phyloP scores from a whole-genome alignment of 1,140 invertebrate species.

The Drosophila kohkoa region DNA sequence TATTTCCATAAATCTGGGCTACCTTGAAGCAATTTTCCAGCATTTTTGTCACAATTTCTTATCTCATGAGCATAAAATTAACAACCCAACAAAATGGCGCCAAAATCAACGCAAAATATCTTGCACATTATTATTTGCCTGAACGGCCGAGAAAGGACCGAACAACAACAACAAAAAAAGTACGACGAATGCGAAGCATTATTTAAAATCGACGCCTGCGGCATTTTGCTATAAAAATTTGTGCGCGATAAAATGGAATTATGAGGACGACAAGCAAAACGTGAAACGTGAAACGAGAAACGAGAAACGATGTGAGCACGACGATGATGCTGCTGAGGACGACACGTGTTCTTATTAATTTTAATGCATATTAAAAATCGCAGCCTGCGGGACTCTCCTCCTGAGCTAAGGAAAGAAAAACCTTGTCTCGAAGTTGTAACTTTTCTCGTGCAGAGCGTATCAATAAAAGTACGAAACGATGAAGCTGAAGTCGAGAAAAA shows the following conservation, averaged over 20 bases:
- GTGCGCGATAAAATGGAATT: slow-evolving; percentile 81
- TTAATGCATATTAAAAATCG: slow-evolving; percentile 83
- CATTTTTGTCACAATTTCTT: slow-evolving; percentile 78
- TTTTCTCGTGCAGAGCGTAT: slow-evolving; percentile 51
- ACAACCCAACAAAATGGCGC: slow-evolving; percentile 75
- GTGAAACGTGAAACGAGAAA: background rate
- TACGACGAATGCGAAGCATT: slow-evolving; percentile 30
- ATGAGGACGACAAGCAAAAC: slow-evolving; percentile 51
- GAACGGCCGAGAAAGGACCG: background rate
- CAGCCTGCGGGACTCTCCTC: slow-evolving; percentile 33
- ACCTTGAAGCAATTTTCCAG: slow-evolving; percentile 72
- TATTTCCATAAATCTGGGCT: slow-evolving; percentile 56
- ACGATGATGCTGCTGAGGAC: slow-evolving; percentile 30
- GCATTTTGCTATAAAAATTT: slow-evolving; percentile 76
- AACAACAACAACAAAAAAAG: background rate
- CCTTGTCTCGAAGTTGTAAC: slow-evolving; percentile 39
- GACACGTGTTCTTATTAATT: slow-evolving; percentile 84
- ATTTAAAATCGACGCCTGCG: slow-evolving; percentile 78
- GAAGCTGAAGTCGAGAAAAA: background rate
- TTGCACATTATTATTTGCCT: slow-evolving; percentile 30
- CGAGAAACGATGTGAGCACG: slow-evolving; percentile 6
- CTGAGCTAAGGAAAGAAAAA: slow-evolving; percentile 4
- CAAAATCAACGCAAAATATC: slow-evolving; percentile 64
- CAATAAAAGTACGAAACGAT: slow-evolving; percentile 57
- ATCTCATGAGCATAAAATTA: slow-evolving; percentile 80